phyloP scores from a whole-genome alignment of 1,140 invertebrate species.

The Neodiprion pinetum region DNA sequence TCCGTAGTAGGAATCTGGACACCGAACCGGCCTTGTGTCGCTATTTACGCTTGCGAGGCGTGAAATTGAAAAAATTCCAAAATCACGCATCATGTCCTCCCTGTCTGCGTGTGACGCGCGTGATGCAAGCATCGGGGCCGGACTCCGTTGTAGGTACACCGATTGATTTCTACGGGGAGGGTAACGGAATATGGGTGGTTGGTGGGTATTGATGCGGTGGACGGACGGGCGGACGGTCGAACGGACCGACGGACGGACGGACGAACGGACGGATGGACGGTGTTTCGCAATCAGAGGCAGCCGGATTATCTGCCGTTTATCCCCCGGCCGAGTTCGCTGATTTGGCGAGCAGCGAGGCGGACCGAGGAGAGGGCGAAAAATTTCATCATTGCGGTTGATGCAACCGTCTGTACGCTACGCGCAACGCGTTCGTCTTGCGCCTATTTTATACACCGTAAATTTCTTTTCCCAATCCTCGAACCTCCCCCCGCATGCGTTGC shows the following conservation, averaged over 20 bases:
- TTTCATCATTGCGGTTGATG: not conserved
- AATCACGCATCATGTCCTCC: no score
- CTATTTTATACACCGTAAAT: no score
- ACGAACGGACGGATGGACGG: constrained; percentile 27
- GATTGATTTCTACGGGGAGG: not conserved
- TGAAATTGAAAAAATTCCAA: no score
- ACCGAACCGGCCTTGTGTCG: no score
- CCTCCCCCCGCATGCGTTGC: no score
- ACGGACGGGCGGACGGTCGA: constrained; percentile 14
- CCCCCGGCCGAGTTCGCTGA: constrained; percentile 15
- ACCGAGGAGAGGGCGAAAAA: not conserved
- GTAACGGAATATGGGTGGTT: not conserved
- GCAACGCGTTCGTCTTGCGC: no score
- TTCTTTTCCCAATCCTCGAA: no score
- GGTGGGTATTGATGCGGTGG: constrained; percentile 10
- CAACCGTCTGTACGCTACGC: no score
- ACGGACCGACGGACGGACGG: constrained; percentile 19
- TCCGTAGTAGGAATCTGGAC: no score
- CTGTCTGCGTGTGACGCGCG: not conserved
- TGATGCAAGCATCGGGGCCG: not conserved
- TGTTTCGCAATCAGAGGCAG: constrained; percentile 44
- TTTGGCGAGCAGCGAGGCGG: not conserved
- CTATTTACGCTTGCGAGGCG: no score
- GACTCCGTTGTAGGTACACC: not conserved
- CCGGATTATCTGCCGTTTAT: constrained; percentile 53